phyloP scores from a whole-genome alignment of 1,140 invertebrate species.

The Drosophila obscura region DNA sequence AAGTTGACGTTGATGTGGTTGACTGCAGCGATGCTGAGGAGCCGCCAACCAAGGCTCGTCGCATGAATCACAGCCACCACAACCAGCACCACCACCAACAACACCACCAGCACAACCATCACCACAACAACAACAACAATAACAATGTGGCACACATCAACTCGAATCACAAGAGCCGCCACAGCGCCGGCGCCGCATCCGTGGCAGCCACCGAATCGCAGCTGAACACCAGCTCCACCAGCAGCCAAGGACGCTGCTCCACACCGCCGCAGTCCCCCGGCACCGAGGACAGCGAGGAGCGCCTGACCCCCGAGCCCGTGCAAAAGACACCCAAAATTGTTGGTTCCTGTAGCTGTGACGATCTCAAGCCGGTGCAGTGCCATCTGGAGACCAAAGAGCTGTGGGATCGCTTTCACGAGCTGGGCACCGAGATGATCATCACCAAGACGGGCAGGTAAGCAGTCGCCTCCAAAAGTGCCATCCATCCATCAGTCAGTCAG shows the following conservation, averaged over 20 bases:
- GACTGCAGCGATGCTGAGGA: conserved; percentile 85
- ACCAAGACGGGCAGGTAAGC: conserved; percentile 97
- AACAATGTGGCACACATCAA: conserved; percentile 61
- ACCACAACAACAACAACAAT: conserved; percentile 56
- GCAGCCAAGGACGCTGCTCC: conserved; percentile 81
- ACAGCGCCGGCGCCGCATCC: conserved; percentile 49
- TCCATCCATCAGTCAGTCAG: conserved; percentile 5
- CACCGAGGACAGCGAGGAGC: conserved; percentile 81
- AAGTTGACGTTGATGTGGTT: conserved; percentile 85
- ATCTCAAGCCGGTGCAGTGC: conserved; percentile 92
- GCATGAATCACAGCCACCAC: conserved; percentile 67
- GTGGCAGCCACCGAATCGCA: conserved; percentile 49
- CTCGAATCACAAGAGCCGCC: conserved; percentile 52
- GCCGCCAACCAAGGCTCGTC: conserved; percentile 74
- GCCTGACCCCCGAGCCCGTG: conserved; percentile 81
- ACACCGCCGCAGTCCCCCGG: conserved; percentile 79
- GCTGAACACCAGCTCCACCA: conserved; percentile 77
- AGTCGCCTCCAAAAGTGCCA: conserved; percentile 4
- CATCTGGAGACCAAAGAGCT: conserved; percentile 97
- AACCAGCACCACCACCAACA: conserved; percentile 53
- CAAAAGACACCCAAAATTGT: conserved; percentile 83
- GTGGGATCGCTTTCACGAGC: conserved; percentile 96
- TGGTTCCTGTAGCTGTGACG: conserved; percentile 92
- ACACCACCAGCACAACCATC: conserved; percentile 31
- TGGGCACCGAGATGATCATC: conserved; percentile 99